Conservation (phyloP, 2,113 vertebrate genomes). For the Cinclus cinclus region DNA sequence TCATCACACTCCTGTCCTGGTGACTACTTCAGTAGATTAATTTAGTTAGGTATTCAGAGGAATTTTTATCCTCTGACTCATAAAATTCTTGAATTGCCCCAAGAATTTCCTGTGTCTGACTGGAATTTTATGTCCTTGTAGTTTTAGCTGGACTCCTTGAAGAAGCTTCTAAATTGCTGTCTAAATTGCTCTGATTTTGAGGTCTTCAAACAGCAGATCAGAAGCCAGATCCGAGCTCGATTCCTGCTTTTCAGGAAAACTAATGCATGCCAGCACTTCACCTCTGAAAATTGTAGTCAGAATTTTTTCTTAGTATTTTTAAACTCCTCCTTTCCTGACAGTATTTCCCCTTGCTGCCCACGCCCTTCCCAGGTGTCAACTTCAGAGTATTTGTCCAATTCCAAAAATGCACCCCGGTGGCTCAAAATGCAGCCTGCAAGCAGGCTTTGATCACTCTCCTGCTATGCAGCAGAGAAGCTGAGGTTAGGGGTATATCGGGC, state of each 20-base stretch:
- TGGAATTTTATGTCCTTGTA: slow-evolving; percentile 82
- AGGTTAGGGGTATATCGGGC: slow-evolving; percentile 71
- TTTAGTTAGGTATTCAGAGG: slow-evolving; percentile 73
- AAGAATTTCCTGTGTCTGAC: slow-evolving; percentile 79
- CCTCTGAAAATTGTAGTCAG: slow-evolving; percentile 52
- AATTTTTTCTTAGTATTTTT: slow-evolving; percentile 45
- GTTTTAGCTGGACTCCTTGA: slow-evolving; percentile 72
- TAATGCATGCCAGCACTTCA: slow-evolving; percentile 42
- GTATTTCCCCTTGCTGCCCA: not conserved
- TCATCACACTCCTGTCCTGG: slow-evolving; percentile 66
- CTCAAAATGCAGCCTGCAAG: slow-evolving; percentile 1
- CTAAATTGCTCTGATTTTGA: slow-evolving; percentile 64
- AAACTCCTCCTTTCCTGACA: slow-evolving; percentile 19
- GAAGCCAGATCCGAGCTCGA: slow-evolving; percentile 40
- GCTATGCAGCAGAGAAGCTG: slow-evolving; percentile 70
- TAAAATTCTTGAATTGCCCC: slow-evolving; percentile 82
- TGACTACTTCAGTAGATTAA: slow-evolving; percentile 79
- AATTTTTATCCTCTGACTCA: slow-evolving; percentile 85
- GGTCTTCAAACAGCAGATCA: slow-evolving; percentile 52
- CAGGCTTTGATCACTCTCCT: slow-evolving; percentile 74
- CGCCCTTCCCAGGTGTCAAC: not conserved
- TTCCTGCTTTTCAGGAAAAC: slow-evolving; percentile 70
- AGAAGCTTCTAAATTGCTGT: slow-evolving; percentile 56
- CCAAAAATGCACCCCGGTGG: not conserved
- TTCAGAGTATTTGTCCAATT: slow-evolving; percentile 28